These are phyloP conservation scores for Ectropis crepuscularia DNA, from an alignment of 2,888 invertebrate genomes.

Conservation along the genomic window DNA sequence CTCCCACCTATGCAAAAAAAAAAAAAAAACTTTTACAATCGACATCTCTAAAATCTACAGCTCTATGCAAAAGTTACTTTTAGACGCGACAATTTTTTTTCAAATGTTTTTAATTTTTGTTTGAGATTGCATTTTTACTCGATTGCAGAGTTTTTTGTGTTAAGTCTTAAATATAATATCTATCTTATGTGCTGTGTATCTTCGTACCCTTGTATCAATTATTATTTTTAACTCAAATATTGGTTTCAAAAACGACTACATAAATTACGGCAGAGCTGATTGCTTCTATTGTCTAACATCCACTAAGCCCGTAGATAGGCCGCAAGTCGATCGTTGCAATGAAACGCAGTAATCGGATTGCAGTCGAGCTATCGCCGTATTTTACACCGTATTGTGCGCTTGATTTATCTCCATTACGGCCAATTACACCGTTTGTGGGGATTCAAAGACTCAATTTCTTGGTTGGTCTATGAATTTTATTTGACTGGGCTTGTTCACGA, in stretches of 20 bases:
- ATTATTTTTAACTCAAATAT: no score
- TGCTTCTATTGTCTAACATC: conserved; percentile 58
- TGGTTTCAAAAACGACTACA: conserved; percentile 9
- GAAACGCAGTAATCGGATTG: conserved; percentile 59
- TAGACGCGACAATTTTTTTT: no score
- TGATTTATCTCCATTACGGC: conserved; percentile 70
- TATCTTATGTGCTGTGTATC: no score
- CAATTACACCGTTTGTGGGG: conserved; percentile 71
- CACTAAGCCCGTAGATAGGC: conserved; percentile 30
- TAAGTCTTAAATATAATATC: no score
- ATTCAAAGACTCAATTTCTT: conserved; percentile 39
- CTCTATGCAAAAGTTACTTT: no score
- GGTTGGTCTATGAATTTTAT: conserved; percentile 30
- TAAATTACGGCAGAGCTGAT: conserved; percentile 60
- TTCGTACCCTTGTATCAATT: no score
- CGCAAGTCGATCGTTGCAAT: conserved; percentile 26
- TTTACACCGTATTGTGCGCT: conserved; percentile 62
- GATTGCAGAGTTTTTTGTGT: no score
- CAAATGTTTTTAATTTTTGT: no score
- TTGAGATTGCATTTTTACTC: no score
- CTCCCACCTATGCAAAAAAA: no score
- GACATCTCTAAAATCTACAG: no score
- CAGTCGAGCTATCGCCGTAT: conserved; percentile 53
- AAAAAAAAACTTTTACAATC: no score
- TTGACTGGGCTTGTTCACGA: conserved; percentile 12